Evolutionary conservation across 2,888 invertebrate species (phyloP).

Genomic region (Limnephilus marmoratus): DNA sequence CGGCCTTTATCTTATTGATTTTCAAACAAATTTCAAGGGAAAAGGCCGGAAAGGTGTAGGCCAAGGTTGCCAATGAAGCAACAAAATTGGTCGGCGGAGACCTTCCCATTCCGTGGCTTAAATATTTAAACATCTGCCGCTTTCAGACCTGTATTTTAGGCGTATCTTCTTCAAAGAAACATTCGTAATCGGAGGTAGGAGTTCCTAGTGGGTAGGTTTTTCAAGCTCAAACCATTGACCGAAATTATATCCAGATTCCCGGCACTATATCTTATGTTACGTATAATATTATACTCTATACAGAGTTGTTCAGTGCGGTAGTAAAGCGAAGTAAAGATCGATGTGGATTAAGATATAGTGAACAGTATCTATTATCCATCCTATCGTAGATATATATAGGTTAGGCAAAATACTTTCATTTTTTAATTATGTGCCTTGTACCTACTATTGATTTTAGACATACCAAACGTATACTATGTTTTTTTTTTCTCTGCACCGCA

Average conservation of each 20-base stretch:
- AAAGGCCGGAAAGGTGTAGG: not conserved
- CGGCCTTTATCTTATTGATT: conserved; percentile 24
- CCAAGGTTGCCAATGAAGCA: conserved; percentile 18
- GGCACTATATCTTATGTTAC: not conserved
- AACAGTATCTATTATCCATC: too few relatives aligned
- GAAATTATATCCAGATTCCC: not conserved
- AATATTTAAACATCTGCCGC: not conserved
- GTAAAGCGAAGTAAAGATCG: not conserved
- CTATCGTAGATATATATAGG: too few relatives aligned
- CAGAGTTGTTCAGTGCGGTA: not conserved
- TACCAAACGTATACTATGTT: not conserved
- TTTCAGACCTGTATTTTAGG: not conserved
- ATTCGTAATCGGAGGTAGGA: not conserved
- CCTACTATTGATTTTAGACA: not conserved
- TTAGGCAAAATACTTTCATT: not conserved
- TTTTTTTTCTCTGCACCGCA: not conserved
- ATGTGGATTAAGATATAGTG: too few relatives aligned
- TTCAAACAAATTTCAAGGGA: conserved; percentile 11
- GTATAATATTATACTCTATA: too few relatives aligned
- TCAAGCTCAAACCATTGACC: not conserved
- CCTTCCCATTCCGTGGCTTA: not conserved
- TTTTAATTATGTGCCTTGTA: not conserved
- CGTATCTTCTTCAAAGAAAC: not conserved
- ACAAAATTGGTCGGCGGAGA: not conserved
- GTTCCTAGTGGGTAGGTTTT: not conserved